phyloP scores from a whole-genome alignment of 2,113 vertebrate genomes.

The Hypanus sabinus region DNA sequence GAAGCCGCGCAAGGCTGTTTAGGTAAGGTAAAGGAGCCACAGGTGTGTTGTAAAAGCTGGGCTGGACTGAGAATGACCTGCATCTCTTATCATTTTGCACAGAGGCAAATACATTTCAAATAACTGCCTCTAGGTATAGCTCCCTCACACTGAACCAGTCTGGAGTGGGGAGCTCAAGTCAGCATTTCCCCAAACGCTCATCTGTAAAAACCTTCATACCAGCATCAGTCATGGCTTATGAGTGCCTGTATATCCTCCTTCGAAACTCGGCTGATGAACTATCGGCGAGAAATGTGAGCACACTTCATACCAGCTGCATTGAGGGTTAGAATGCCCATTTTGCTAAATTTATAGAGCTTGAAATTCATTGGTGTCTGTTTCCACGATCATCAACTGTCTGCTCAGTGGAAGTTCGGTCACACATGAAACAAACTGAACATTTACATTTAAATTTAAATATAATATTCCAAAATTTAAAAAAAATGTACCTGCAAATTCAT shows the following conservation, averaged over 20 bases:
- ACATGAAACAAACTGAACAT: not conserved
- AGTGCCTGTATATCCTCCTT: not conserved
- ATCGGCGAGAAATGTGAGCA: not conserved
- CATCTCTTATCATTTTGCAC: not conserved
- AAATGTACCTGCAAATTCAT: not conserved
- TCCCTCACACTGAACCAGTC: not conserved
- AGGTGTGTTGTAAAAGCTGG: not conserved
- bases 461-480: not conserved
- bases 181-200: not conserved
- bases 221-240: not conserved
- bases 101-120: not conserved
- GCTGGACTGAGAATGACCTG: not conserved
- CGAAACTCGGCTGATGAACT: not conserved
- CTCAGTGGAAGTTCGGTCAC: not conserved
- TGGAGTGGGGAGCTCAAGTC: not conserved
- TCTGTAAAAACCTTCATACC: not conserved
- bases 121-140: not conserved
- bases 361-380: not conserved
- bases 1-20: not conserved
- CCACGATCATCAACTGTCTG: not conserved
- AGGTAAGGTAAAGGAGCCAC: not conserved
- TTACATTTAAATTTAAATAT: not conserved
- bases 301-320: not conserved
- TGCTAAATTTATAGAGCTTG: not conserved
- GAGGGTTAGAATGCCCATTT: not conserved